Conservation (phyloP, 2,797 vertebrate species). For the Poliocrania exsul region DNA sequence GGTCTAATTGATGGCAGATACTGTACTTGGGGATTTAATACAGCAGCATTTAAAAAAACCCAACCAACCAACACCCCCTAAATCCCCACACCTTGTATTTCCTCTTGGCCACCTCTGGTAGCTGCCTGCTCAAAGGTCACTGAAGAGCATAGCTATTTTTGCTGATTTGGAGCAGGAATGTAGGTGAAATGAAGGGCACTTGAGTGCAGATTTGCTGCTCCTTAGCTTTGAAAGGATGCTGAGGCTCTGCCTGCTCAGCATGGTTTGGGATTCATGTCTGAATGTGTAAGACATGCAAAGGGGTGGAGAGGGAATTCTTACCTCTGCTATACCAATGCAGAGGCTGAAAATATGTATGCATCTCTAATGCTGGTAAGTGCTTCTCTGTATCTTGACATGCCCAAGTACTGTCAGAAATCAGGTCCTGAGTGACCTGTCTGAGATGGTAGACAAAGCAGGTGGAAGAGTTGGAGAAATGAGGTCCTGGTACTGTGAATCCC, state of each 20-base stretch:
- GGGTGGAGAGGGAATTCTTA: neutral
- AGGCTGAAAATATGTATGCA: rapidly evolving
- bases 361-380: neutral
- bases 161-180: neutral
- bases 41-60: neutral
- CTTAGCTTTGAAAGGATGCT: neutral
- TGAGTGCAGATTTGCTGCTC: neutral
- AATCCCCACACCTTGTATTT: neutral
- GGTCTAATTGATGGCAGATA: neutral
- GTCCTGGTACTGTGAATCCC: neutral
- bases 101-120: neutral
- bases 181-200: neutral
- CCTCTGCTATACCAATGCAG: neutral
- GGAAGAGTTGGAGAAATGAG: neutral
- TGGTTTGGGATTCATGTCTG: rapidly evolving
- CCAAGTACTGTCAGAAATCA: neutral
- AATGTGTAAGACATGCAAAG: neutral
- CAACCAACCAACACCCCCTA: neutral
- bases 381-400: neutral
- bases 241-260: neutral
- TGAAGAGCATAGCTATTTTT: neutral
- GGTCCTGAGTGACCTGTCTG: neutral
- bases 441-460: neutral
- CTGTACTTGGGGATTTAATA: neutral
- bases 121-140: neutral